phyloP scores from a whole-genome alignment of 2,113 vertebrate genomes.

The Hystrix brachyura region DNA sequence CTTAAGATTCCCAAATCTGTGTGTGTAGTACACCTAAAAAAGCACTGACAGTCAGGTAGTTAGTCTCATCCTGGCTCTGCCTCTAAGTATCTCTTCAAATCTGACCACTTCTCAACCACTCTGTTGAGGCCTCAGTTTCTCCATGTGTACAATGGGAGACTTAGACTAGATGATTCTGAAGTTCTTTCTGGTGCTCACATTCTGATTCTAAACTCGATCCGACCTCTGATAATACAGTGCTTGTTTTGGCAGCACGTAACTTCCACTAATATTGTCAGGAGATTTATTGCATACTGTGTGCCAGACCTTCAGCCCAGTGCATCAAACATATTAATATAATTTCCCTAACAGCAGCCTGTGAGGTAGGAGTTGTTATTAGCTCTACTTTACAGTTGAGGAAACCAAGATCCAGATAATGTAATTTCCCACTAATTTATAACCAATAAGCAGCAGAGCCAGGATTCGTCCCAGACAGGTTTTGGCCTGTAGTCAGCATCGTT shows the following conservation, averaged over 20 bases:
- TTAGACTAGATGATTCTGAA: not conserved
- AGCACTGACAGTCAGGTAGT: not conserved
- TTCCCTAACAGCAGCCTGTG: not conserved
- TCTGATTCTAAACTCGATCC: not conserved
- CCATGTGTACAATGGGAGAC: not conserved
- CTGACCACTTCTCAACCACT: not conserved
- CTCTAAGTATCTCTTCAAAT: not conserved
- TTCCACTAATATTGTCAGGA: not conserved
- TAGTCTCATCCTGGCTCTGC: not conserved
- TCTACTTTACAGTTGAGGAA: not conserved
- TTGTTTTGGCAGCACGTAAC: too few relatives aligned
- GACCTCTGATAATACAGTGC: not conserved
- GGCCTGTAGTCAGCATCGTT: not conserved
- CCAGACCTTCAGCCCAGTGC: not conserved
- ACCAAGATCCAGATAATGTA: not conserved
- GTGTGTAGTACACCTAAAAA: not conserved
- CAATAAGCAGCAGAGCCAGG: not conserved
- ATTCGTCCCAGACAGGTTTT: not conserved
- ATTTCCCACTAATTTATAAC: not conserved
- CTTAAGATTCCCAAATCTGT: not conserved
- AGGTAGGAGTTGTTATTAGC: not conserved
- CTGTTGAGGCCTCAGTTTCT: not conserved
- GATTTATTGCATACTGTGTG: not conserved
- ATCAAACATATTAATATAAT: not conserved
- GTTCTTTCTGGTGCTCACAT: not conserved